Evolutionary conservation across 2,797 vertebrate species (phyloP).

Genomic region (Euthynnus affinis): DNA sequence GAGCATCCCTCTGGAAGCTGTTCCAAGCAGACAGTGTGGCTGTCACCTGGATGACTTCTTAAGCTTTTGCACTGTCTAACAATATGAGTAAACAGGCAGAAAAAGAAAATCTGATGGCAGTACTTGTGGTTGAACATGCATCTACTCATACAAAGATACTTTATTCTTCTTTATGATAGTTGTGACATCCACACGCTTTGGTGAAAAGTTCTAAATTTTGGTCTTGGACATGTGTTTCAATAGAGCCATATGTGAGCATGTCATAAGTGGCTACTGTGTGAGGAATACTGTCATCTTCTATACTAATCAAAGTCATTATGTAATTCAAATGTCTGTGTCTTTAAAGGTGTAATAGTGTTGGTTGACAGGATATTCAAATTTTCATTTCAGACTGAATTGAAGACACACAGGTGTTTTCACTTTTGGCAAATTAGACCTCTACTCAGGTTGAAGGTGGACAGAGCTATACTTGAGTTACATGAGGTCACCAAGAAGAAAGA

Average conservation of each 20-base stretch:
- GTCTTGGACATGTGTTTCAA: background rate
- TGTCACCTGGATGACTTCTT: background rate
- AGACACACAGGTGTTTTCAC: background rate
- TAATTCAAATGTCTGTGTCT: background rate
- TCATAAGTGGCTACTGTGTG: background rate
- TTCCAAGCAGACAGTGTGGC: background rate
- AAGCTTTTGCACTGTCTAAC: background rate
- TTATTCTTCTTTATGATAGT: too few species aligned
- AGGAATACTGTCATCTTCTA: background rate
- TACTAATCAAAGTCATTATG: too few species aligned
- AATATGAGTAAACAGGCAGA: slow-evolving; percentile 6
- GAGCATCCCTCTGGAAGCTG: slow-evolving; percentile 2
- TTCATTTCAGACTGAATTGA: background rate
- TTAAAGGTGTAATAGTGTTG: background rate
- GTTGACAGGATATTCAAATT: background rate
- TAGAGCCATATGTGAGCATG: background rate
- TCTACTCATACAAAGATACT: too few species aligned
- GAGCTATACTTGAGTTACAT: background rate
- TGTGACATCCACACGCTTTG: background rate
- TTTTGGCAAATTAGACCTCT: background rate
- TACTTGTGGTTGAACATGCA: background rate
- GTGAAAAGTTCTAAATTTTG: background rate
- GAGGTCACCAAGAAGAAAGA: too few species aligned
- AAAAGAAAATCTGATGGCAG: background rate
- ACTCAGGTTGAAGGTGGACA: background rate